Percentiles rank a stretch among this genome's conserved stretches.
phyloP scores from a whole-genome alignment of 1,140 invertebrate species.

The Drosophila grimshawi region DNA sequence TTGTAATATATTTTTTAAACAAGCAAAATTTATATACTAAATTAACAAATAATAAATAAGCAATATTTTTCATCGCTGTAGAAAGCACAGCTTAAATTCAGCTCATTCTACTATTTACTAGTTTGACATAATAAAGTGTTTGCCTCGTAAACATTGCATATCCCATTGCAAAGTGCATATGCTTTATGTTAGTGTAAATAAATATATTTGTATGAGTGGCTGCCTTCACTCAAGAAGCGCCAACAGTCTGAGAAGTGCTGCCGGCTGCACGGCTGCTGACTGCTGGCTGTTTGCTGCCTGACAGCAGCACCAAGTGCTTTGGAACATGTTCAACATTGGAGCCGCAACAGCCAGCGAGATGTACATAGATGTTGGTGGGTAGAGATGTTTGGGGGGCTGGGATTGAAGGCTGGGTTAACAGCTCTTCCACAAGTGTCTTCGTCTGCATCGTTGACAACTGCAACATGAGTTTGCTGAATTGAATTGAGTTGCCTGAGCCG shows the following conservation, averaged over 20 bases:
- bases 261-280: slow-evolving; percentile 39
- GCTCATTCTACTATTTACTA: background rate
- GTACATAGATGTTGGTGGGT: too few species aligned
- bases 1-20: background rate
- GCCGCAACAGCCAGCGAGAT: slow-evolving; percentile 10
- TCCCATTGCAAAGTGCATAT: slow-evolving; percentile 7
- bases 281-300: slow-evolving; percentile 54
- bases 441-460: slow-evolving; percentile 70
- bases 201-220: slow-evolving; percentile 46
- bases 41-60: background rate
- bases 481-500: slow-evolving; percentile 53
- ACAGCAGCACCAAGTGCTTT: slow-evolving; percentile 74
- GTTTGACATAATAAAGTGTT: background rate
- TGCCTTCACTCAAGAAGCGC: slow-evolving; percentile 71
- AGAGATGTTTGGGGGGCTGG: background rate
- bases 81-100: background rate
- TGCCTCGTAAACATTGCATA: slow-evolving; percentile 3
- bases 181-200: slow-evolving; percentile 12
- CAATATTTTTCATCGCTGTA: background rate
- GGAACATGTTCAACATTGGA: slow-evolving; percentile 59
- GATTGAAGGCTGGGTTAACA: background rate
- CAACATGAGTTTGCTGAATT: slow-evolving; percentile 73
- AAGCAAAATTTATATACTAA: background rate
- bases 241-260: slow-evolving; percentile 61
- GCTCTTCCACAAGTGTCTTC: slow-evolving; percentile 62